These are phyloP conservation scores for Rynchops niger DNA, from an alignment of 2,113 vertebrate genomes.

Conservation along the genomic window DNA sequence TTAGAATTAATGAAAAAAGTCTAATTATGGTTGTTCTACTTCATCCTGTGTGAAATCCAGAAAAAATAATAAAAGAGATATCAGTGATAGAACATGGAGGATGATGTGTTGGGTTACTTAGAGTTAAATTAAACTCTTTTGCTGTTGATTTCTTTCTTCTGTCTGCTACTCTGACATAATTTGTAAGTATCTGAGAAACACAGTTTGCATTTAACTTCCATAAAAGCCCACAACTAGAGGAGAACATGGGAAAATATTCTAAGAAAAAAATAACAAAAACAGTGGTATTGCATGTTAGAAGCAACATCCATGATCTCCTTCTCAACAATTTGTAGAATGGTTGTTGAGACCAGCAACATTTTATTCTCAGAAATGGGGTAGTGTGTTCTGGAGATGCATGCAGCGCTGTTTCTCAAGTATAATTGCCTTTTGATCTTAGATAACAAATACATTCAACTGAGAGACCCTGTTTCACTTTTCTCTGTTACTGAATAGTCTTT, in stretches of 20 bases:
- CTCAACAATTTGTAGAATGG: neutral
- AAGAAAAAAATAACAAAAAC: neutral
- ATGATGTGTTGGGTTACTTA: neutral
- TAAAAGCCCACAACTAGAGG: neutral
- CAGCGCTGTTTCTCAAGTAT: neutral
- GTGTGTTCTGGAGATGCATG: neutral
- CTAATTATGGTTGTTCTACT: neutral
- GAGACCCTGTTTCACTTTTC: neutral
- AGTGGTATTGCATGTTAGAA: neutral
- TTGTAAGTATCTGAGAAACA: neutral
- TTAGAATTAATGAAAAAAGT: constrained; percentile 33
- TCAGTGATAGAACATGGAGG: neutral
- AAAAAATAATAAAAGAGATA: neutral
- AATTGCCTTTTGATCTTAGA: neutral
- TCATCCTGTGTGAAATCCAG: neutral
- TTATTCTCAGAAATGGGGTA: neutral
- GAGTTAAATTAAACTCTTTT: neutral
- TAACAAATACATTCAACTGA: neutral
- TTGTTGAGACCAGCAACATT: neutral
- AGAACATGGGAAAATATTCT: neutral
- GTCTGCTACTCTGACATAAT: neutral
- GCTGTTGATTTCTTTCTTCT: neutral
- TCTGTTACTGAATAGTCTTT: neutral
- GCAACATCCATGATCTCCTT: neutral
- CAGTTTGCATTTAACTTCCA: neutral